phyloP scores from a whole-genome alignment of 2,113 vertebrate genomes.

The Marcusenius ussheri region DNA sequence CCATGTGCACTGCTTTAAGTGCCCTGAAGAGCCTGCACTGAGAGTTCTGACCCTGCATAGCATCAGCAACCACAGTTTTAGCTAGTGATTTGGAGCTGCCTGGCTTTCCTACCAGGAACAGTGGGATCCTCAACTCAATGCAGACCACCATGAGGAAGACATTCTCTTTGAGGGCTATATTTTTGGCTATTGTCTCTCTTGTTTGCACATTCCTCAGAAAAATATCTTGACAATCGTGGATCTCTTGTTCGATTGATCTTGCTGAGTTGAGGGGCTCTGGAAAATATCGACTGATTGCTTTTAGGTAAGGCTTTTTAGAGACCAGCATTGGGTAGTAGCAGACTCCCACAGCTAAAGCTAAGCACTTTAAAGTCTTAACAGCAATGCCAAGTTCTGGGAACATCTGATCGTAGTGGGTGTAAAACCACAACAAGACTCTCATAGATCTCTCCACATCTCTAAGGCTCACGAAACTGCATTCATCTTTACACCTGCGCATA shows the following conservation, averaged over 20 bases:
- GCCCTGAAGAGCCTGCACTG: constrained; percentile 51
- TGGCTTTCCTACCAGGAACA: constrained; percentile 68
- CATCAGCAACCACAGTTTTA: constrained; percentile 63
- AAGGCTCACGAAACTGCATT: constrained; percentile 70
- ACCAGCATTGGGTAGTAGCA: constrained; percentile 67
- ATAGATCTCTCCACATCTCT: constrained; percentile 67
- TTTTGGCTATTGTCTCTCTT: constrained; percentile 57
- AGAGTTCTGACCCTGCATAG: constrained; percentile 62
- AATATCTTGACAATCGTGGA: constrained; percentile 54
- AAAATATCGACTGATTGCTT: constrained; percentile 44
- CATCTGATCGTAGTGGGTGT: constrained; percentile 42
- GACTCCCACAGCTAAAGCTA: constrained; percentile 60
- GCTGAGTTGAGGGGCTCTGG: constrained; percentile 29
- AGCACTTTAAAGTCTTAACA: constrained; percentile 45
- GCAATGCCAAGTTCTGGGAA: constrained; percentile 11
- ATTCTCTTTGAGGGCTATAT: constrained; percentile 66
- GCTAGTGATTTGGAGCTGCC: constrained; percentile 72
- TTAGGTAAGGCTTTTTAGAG: constrained; percentile 49
- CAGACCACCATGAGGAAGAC: constrained; percentile 70
- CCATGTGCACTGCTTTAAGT: constrained; percentile 65
- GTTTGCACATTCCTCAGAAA: constrained; percentile 56
- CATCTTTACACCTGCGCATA: constrained; percentile 52
- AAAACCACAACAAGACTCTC: constrained; percentile 63
- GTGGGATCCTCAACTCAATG: constrained; percentile 64
- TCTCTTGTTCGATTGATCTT: constrained; percentile 43